A percentile compares a stretch with the other conserved stretches of the same genome.
Evolutionary conservation across 2,113 vertebrate species (phyloP).

Genomic region (Spea bombifrons): DNA sequence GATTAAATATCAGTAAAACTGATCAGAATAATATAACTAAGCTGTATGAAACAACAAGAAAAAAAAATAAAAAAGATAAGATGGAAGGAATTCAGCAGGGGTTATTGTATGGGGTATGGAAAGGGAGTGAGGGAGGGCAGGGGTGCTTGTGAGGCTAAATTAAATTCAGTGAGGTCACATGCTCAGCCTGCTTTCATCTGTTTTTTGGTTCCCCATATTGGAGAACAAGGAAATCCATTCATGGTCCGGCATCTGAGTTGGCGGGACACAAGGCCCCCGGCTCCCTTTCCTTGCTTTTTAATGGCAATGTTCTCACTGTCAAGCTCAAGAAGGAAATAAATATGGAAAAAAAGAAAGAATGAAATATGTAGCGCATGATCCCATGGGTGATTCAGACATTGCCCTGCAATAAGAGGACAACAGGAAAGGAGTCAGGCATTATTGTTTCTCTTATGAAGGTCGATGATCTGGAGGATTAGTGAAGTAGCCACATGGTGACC

Average conservation of each 20-base stretch:
- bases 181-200: constrained; percentile 64
- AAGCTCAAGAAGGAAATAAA: constrained; percentile 38
- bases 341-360: constrained; percentile 44
- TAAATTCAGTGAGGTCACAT: constrained; percentile 69
- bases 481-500: constrained; percentile 14
- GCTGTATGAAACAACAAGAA: background rate
- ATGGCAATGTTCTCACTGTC: constrained; percentile 41
- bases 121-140: constrained; percentile 46
- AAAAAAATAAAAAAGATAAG: constrained; percentile 51
- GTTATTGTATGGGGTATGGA: constrained; percentile 47
- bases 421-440: constrained; percentile 19
- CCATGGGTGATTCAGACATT: constrained; percentile 42
- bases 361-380: constrained; percentile 42
- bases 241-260: constrained; percentile 50
- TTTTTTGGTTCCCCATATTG: constrained; percentile 62
- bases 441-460: constrained; percentile 14
- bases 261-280: constrained; percentile 44
- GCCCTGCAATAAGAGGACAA: constrained; percentile 32
- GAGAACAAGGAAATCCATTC: constrained; percentile 65
- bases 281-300: constrained; percentile 39
- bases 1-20: background rate
- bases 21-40: constrained; percentile 2
- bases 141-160: constrained; percentile 58
- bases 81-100: constrained; percentile 61
- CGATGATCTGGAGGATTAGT: constrained; percentile 1